Evolutionary conservation across 2,888 invertebrate genomes (phyloP).

Genomic region (Mesoligia furuncula): DNA sequence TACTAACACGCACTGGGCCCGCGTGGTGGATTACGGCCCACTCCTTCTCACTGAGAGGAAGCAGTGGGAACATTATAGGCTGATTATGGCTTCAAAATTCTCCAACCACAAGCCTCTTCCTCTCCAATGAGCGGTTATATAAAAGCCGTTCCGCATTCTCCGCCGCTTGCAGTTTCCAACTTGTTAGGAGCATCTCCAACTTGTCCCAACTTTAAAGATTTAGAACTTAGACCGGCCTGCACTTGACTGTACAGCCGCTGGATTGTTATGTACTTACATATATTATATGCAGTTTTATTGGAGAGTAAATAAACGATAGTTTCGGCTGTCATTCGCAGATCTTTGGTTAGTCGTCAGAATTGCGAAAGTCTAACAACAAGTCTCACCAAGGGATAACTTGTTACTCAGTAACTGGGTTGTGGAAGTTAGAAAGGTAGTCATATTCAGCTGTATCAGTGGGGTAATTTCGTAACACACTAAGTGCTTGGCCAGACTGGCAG

Average conservation of each 20-base stretch:
- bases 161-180: slow-evolving; percentile 60
- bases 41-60: not conserved
- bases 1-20: not conserved
- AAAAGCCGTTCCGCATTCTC: slow-evolving; percentile 46
- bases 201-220: slow-evolving; percentile 73
- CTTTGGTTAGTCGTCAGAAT: not conserved
- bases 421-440: not conserved
- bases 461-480: too few species aligned
- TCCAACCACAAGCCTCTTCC: slow-evolving; percentile 2
- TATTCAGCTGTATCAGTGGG: not conserved
- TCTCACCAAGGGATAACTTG: not conserved
- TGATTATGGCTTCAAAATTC: not conserved
- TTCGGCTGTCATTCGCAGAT: too few species aligned
- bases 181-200: slow-evolving; percentile 70
- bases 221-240: slow-evolving; percentile 63
- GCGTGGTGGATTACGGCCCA: not conserved
- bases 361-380: not conserved
- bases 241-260: slow-evolving; percentile 42
- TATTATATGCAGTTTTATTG: slow-evolving; percentile 18
- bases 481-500: too few species aligned
- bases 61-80: not conserved
- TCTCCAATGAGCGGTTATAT: slow-evolving; percentile 41
- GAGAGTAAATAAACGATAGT: not conserved
- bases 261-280: slow-evolving; percentile 14
- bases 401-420: not conserved